These are phyloP conservation scores for Paradisaea rubra DNA, from an alignment of 2,113 vertebrate genomes.

Conservation along the genomic window DNA sequence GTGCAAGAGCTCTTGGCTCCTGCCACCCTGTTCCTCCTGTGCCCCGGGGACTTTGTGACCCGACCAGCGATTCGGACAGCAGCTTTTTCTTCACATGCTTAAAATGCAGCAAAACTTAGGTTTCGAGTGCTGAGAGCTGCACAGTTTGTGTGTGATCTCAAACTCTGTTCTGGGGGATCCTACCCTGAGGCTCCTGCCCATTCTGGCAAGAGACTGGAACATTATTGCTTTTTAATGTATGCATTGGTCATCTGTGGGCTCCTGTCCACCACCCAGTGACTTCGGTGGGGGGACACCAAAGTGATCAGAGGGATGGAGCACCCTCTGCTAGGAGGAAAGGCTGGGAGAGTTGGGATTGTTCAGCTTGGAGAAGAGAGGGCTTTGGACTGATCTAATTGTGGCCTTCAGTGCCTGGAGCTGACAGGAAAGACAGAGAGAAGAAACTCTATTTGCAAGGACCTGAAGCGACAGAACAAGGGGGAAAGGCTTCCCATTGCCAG, in stretches of 20 bases:
- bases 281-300: neutral
- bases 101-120: neutral
- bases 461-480: neutral
- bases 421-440: neutral
- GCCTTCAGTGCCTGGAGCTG: neutral
- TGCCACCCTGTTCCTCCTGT: neutral
- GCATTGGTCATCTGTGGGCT: fast-evolving
- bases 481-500: neutral
- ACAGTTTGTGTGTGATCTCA: fast-evolving
- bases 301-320: neutral
- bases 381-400: neutral
- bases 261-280: too few species aligned
- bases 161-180: neutral
- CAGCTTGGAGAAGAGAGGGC: neutral
- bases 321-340: neutral
- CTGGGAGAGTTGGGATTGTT: neutral
- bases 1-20: neutral
- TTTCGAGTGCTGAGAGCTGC: neutral
- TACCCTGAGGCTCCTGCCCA: neutral
- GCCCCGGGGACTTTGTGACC: neutral
- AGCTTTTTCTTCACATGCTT: neutral
- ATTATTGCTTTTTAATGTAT: neutral
- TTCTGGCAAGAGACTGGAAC: neutral
- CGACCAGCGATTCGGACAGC: fast-evolving
- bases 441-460: too few species aligned